Base-by-base conservation (phyloP, 1,140 invertebrate genomes). In the Saxidomus purpurata region DNA sequence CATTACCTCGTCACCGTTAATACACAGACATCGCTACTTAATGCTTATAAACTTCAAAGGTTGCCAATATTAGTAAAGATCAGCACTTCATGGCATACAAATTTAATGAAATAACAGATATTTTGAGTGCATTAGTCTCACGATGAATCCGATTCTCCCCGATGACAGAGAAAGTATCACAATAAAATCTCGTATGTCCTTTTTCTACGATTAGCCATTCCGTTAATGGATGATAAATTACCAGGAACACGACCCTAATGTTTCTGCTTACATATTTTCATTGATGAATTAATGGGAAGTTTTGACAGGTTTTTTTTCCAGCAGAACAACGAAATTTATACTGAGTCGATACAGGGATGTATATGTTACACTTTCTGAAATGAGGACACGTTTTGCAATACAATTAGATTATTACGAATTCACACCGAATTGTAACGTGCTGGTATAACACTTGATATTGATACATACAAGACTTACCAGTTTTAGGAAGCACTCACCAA, bases 181-280 rank as follows among this genome's bases (percentile, higher is more conserved):
- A 67, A 67, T 31, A 67, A 31, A 67, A 67, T 67, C n/a, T 67
- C 61, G 28, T 67, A 67, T 67, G 17, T 59, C 55, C 61, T 17
- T 31, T 67, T 67, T 67, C 28, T 67, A 36, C 61, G 61, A 67
- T 67, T 67, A 67, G 25, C 61, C 61, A 67, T 67, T 67, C 61
- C 19, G 61, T 31, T 67, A 67, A 67, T 67, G 61, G 61, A 31
- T 36, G 11, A 67, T 67, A 67, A 67, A 67, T 67, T n/a, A 67
- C 11, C 61, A 8, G n/a, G 25, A 67, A 28, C 61, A 15, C 31
- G 28, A 55, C 4, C 61, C 61, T 67, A 67, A 31, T 67, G 61
- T 67, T 31, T 55, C 22, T 55, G 6, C 43, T 43, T 43, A 43
- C 43, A 43, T 43, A 43, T 43, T 43, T 43, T 4, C 43, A 15